Conservation (phyloP, 2,797 vertebrate species). For the Danio albolineatus region DNA sequence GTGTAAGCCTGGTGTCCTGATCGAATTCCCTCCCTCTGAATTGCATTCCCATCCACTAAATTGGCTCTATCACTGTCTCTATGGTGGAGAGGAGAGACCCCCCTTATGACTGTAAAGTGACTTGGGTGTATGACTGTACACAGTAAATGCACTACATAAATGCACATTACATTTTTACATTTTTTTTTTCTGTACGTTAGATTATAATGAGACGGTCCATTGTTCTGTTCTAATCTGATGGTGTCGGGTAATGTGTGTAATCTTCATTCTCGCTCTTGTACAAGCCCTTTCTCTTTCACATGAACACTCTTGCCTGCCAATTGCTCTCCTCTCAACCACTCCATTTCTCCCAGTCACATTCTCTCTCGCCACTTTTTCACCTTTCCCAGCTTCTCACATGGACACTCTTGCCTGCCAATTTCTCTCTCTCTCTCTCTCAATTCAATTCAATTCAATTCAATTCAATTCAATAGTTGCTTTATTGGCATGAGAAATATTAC, state of each 20-base stretch:
- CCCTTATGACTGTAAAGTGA: not conserved
- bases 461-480: too few species aligned
- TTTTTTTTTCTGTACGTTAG: not conserved
- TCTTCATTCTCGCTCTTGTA: not conserved
- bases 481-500: too few species aligned
- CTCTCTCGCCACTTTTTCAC: not conserved
- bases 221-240: not conserved
- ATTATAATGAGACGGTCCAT: not conserved
- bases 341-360: not conserved
- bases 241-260: not conserved
- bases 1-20: too few species aligned
- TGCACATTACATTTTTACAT: not conserved
- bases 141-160: too few species aligned
- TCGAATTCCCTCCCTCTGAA: too few species aligned
- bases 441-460: too few species aligned
- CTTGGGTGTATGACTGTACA: too few species aligned
- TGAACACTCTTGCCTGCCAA: constrained; percentile 50
- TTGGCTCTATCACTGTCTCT: not conserved
- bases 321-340: constrained; percentile 3
- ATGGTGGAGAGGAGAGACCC: not conserved
- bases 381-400: constrained; percentile 14
- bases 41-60: too few species aligned
- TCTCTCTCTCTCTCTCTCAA: too few species aligned
- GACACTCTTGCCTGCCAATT: constrained; percentile 19
- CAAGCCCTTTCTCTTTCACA: not conserved